A percentile compares a stretch with the other conserved stretches of the same genome.
These are phyloP conservation scores for Falco punctatus DNA, from an alignment of 2,113 vertebrate species.

Conservation along the genomic window DNA sequence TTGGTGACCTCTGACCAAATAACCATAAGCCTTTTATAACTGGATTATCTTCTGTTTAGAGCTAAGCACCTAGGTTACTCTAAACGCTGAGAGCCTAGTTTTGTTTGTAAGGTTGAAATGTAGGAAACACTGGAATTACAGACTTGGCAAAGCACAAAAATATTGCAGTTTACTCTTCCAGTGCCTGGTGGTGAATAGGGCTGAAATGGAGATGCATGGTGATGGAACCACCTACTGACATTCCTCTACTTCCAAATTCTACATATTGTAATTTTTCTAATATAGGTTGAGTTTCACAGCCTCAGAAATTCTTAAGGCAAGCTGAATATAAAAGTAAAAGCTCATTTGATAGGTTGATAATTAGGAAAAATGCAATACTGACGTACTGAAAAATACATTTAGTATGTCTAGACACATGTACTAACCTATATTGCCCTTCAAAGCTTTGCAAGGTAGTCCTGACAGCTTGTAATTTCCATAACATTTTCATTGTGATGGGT, in stretches of 20 bases:
- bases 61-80: not conserved
- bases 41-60: conserved; percentile 28
- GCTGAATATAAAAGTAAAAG: not conserved
- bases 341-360: not conserved
- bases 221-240: not conserved
- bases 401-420: not conserved
- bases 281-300: not conserved
- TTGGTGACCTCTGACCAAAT: conserved; percentile 25
- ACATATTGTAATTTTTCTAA: not conserved
- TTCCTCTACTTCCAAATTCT: not conserved
- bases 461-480: not conserved
- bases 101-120: not conserved
- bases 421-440: not conserved
- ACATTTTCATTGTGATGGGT: not conserved
- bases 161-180: not conserved
- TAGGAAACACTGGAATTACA: not conserved
- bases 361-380: not conserved
- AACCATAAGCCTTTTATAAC: not conserved
- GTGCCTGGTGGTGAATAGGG: not conserved
- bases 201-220: not conserved
- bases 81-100: fast-evolving
- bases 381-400: not conserved
- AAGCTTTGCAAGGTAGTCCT: not conserved
- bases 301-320: not conserved
- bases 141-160: not conserved